phyloP scores from a whole-genome alignment of 2,888 invertebrate species.

The Antitype chi region DNA sequence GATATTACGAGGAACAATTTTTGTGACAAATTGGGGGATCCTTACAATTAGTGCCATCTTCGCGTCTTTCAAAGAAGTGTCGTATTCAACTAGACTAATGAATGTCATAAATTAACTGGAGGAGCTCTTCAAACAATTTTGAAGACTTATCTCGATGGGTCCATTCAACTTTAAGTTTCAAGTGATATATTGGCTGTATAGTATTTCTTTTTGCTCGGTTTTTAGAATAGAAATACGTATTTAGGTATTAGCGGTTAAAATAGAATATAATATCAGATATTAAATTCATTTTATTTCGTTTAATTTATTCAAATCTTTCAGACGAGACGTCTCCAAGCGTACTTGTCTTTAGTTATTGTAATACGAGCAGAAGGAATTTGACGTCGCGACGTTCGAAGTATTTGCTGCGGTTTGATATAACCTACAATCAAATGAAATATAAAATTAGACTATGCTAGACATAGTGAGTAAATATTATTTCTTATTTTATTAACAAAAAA shows the following conservation, averaged over 20 bases:
- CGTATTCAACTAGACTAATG: conserved; percentile 87
- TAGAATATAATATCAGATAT: conserved; percentile 32
- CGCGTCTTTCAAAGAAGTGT: conserved; percentile 84
- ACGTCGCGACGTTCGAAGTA: background rate
- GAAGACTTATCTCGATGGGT: conserved; percentile 76
- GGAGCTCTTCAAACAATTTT: conserved; percentile 81
- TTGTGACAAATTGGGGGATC: conserved; percentile 84
- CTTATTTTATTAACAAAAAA: background rate
- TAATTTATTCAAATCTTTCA: conserved; percentile 46
- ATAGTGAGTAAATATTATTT: background rate
- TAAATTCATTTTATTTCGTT: conserved; percentile 21
- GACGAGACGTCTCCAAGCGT: conserved; percentile 40
- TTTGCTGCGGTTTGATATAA: conserved; percentile 16
- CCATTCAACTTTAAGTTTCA: conserved; percentile 61
- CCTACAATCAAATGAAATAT: conserved; percentile 11
- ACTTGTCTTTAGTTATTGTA: conserved; percentile 23
- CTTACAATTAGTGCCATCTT: conserved; percentile 85
- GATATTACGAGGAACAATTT: conserved; percentile 76
- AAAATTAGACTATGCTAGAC: conserved; percentile 2
- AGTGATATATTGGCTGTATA: conserved; percentile 55
- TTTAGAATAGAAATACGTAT: conserved; percentile 20
- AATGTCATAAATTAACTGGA: conserved; percentile 84
- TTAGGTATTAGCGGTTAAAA: background rate
- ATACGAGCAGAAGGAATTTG: conserved; percentile 27
- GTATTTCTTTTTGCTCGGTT: conserved; percentile 34